phyloP scores from a whole-genome alignment of 1,140 invertebrate genomes.

The Scaptodrosophila lebanonensis region DNA sequence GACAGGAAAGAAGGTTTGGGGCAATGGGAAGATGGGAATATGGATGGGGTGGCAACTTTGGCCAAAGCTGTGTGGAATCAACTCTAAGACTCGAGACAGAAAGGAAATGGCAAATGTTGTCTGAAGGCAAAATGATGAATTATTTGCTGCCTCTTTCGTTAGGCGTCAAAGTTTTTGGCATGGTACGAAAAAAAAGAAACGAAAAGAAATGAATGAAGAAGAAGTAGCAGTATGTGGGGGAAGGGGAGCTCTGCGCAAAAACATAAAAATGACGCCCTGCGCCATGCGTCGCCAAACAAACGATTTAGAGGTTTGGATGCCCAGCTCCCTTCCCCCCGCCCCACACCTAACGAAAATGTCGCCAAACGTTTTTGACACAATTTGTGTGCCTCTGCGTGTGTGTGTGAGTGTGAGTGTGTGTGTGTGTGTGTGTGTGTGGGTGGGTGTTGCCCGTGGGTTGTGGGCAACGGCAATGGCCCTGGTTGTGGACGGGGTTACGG shows the following conservation, averaged over 20 bases:
- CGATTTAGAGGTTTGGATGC: slow-evolving; percentile 48
- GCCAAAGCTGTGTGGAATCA: slow-evolving; percentile 35
- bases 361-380: slow-evolving; percentile 70
- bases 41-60: slow-evolving; percentile 12
- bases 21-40: slow-evolving; percentile 6
- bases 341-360: slow-evolving; percentile 22
- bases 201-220: neutral
- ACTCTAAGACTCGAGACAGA: slow-evolving; percentile 37
- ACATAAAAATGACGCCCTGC: slow-evolving; percentile 66
- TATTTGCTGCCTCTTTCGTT: slow-evolving; percentile 72
- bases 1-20: slow-evolving; percentile 9
- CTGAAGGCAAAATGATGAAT: slow-evolving; percentile 72
- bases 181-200: neutral
- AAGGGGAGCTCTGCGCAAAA: slow-evolving; percentile 41
- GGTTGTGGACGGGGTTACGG: too few species aligned
- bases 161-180: slow-evolving; percentile 61
- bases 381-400: slow-evolving; percentile 63
- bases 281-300: slow-evolving; percentile 51
- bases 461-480: too few species aligned
- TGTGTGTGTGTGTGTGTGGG: slow-evolving; percentile 5
- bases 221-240: neutral
- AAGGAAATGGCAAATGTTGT: slow-evolving; percentile 55
- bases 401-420: neutral
- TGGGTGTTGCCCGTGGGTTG: slow-evolving; percentile 12
- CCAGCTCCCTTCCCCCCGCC: slow-evolving; percentile 1